Percentiles rank a stretch among this genome's conserved stretches.
phyloP scores from a whole-genome alignment of 1,140 invertebrate species.

The Drosophila albomicans region DNA sequence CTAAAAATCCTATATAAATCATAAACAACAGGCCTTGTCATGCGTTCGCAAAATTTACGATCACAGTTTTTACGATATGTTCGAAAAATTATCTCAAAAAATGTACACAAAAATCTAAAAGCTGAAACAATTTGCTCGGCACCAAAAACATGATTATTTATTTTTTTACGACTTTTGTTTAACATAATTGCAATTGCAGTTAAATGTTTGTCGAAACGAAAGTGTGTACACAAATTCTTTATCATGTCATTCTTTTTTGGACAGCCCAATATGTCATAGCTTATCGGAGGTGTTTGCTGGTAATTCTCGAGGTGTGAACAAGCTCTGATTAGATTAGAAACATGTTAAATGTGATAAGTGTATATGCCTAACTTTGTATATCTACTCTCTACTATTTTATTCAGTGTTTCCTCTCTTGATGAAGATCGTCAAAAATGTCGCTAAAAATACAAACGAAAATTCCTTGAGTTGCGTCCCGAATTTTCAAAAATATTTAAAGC shows the following conservation, averaged over 20 bases:
- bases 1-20: slow-evolving; percentile 60
- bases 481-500: slow-evolving; percentile 1
- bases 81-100: slow-evolving; percentile 45
- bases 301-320: neutral
- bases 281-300: neutral
- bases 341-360: neutral
- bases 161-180: neutral
- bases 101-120: slow-evolving; percentile 26
- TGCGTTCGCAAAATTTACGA: slow-evolving; percentile 58
- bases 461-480: neutral
- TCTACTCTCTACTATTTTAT: neutral
- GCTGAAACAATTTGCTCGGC: slow-evolving; percentile 26
- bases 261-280: neutral
- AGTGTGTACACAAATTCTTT: neutral
- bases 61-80: slow-evolving; percentile 55
- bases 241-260: neutral
- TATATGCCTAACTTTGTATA: neutral
- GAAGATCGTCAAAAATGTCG: neutral
- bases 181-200: neutral
- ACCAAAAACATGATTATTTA: neutral
- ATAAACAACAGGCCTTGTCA: slow-evolving; percentile 59
- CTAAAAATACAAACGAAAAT: neutral
- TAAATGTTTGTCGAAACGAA: neutral
- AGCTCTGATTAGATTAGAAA: slow-evolving; percentile 22
- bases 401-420: neutral